Conservation (phyloP, 2,888 invertebrate species). For the Limnephilus lunatus region DNA sequence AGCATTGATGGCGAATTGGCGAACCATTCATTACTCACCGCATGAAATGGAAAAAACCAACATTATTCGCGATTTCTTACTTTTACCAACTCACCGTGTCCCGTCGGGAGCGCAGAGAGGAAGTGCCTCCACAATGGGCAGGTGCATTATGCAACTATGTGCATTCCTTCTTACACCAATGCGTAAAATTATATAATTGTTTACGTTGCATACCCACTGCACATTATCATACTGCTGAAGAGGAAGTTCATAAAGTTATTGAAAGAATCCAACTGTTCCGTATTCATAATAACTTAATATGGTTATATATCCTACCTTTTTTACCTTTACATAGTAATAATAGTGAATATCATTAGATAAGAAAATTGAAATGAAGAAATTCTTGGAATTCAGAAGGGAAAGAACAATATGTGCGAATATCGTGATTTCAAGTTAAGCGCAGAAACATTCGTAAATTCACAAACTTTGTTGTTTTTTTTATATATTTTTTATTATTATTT, state of each 20-base stretch:
- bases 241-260: not conserved
- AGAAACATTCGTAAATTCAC: too few relatives aligned
- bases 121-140: not conserved
- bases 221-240: not conserved
- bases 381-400: too few relatives aligned
- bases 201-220: not conserved
- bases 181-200: not conserved
- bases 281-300: not conserved
- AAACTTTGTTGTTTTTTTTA: too few relatives aligned
- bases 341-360: not conserved
- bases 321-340: not conserved
- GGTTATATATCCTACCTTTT: not conserved
- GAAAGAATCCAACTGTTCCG: not conserved
- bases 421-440: too few relatives aligned
- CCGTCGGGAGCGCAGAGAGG: not conserved
- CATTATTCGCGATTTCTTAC: not conserved
- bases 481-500: too few relatives aligned
- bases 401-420: too few relatives aligned
- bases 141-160: not conserved
- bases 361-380: not conserved
- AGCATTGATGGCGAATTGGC: slow-evolving; percentile 37
- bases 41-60: slow-evolving; percentile 21
- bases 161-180: not conserved
- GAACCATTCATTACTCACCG: slow-evolving; percentile 6
- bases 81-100: slow-evolving; percentile 10